A percentile compares a stretch with the other conserved stretches of the same genome.
Evolutionary conservation across 2,888 invertebrate genomes (phyloP).

Genomic region (Acleris emargana): DNA sequence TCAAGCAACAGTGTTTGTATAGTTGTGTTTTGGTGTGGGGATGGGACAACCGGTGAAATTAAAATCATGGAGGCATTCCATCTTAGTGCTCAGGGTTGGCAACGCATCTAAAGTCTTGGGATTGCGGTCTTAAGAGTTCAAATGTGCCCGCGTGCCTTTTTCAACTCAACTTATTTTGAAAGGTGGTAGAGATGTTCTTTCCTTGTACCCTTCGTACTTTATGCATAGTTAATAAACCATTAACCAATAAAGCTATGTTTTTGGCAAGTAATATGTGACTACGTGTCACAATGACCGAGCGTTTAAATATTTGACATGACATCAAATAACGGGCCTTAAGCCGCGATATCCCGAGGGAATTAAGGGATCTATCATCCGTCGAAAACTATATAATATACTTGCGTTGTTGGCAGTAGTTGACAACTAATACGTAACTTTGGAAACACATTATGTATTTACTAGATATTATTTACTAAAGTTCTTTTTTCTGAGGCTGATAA

Average conservation of each 20-base stretch:
- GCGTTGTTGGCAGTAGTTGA: conserved; percentile 20
- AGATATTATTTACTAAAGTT: background rate
- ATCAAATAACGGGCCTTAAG: conserved; percentile 31
- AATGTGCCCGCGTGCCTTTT: no score
- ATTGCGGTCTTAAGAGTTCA: no score
- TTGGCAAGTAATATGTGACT: conserved; percentile 4
- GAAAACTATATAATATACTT: conserved; percentile 21
- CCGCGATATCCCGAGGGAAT: conserved; percentile 29
- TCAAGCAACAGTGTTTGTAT: no score
- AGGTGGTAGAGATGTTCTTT: no score
- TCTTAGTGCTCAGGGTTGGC: no score
- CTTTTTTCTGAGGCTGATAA: conserved; percentile 6
- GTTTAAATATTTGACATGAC: conserved; percentile 29
- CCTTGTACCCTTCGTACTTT: no score
- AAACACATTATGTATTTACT: conserved; percentile 26
- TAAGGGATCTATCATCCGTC: conserved; percentile 31
- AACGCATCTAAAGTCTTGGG: no score
- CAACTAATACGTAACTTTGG: conserved; percentile 34
- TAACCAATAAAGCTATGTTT: background rate
- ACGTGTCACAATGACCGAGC: conserved; percentile 15
- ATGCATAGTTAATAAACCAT: no score
- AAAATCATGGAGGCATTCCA: no score
- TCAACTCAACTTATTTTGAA: no score
- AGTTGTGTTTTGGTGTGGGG: no score
- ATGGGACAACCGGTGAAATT: no score